Evolutionary conservation across 2,888 invertebrate genomes (phyloP).

Genomic region (Gordius sp.): DNA sequence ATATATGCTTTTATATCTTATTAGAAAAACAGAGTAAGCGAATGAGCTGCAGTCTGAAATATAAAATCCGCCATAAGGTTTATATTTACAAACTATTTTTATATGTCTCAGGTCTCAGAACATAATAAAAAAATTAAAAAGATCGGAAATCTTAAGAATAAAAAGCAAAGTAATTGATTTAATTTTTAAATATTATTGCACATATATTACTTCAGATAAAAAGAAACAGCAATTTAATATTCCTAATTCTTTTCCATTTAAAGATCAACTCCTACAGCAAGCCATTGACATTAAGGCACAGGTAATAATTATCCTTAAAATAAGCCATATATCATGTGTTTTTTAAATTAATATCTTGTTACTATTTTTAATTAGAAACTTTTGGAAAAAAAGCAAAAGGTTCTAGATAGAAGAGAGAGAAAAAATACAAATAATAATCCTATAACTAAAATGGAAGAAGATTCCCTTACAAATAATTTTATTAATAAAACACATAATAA

Average conservation of each 20-base stretch:
- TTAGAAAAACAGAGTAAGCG: not conserved
- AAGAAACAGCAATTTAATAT: not conserved
- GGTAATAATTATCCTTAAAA: no score
- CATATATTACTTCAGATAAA: not conserved
- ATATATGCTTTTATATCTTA: not conserved
- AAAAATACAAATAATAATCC: not conserved
- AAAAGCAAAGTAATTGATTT: not conserved
- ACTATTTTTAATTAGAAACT: not conserved
- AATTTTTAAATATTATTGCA: not conserved
- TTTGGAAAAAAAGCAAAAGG: not conserved
- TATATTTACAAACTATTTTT: not conserved
- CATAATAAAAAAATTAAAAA: not conserved
- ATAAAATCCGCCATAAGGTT: constrained; percentile 1
- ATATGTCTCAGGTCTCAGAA: not conserved
- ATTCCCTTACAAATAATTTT: not conserved
- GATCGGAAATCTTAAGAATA: not conserved
- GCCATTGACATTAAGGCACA: not conserved
- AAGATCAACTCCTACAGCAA: not conserved
- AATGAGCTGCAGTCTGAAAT: not conserved
- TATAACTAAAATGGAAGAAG: not conserved
- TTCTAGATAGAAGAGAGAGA: not conserved
- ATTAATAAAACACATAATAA: not conserved
- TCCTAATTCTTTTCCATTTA: not conserved
- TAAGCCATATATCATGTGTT: no score
- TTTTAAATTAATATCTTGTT: no score